These are phyloP conservation scores for Chiloscyllium plagiosum DNA, from an alignment of 2,113 vertebrate genomes.

Conservation along the genomic window DNA sequence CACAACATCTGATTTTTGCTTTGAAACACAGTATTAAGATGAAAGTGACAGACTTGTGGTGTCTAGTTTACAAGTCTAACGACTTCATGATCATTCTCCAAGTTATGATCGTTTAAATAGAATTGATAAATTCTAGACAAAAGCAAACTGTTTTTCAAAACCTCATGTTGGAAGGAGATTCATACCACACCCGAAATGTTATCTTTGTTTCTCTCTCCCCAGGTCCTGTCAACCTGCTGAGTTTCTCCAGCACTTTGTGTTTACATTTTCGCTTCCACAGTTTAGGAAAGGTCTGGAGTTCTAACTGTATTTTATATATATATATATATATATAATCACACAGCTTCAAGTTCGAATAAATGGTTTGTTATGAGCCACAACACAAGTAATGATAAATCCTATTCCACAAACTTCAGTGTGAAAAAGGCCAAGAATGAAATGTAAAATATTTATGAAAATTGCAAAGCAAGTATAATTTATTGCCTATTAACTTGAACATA, in stretches of 20 bases:
- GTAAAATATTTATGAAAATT: conserved; percentile 18
- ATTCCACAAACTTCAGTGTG: not conserved
- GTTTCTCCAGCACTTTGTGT: no score
- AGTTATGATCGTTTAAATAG: not conserved
- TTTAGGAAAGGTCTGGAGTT: not conserved
- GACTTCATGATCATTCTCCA: not conserved
- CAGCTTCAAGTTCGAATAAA: not conserved
- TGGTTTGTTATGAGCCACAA: not conserved
- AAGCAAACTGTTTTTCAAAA: not conserved
- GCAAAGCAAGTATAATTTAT: not conserved
- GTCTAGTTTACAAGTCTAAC: not conserved
- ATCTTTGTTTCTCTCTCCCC: no score
- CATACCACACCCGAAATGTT: no score
- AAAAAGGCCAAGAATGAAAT: not conserved
- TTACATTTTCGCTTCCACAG: no score
- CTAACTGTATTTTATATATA: not conserved
- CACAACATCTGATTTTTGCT: not conserved
- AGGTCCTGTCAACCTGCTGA: no score
- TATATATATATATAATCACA: no score
- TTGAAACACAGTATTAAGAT: not conserved
- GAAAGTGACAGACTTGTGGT: not conserved
- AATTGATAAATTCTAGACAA: not conserved
- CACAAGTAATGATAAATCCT: not conserved
- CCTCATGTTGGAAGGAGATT: no score
- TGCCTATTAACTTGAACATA: not conserved